Evolutionary conservation across 2,888 invertebrate genomes (phyloP).

Genomic region (Germaria angustata): DNA sequence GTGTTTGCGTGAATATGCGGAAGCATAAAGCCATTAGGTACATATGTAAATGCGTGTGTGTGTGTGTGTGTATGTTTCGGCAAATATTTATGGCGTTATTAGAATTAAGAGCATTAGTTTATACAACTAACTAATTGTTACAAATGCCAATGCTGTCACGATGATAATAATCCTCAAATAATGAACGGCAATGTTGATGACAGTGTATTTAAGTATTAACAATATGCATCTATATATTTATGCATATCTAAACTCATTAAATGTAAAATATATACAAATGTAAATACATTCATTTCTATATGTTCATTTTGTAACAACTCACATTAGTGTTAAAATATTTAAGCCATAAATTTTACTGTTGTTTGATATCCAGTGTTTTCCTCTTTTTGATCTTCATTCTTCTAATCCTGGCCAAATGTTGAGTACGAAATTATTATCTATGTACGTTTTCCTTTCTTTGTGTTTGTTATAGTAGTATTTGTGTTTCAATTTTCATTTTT

Average conservation of each 20-base stretch:
- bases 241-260: neutral
- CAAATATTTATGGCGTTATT: slow-evolving; percentile 46
- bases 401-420: neutral
- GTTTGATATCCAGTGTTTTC: neutral
- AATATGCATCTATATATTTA: neutral
- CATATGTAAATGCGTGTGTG: neutral
- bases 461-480: slow-evolving; percentile 21
- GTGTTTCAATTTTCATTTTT: slow-evolving; percentile 47
- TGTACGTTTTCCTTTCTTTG: neutral
- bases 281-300: neutral
- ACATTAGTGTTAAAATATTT: slow-evolving; percentile 52
- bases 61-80: neutral
- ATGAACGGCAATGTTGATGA: slow-evolving; percentile 7
- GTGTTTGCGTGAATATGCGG: neutral
- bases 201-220: slow-evolving; percentile 17
- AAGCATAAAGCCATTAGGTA: too few species aligned
- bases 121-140: slow-evolving; percentile 54
- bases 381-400: neutral
- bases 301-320: slow-evolving; percentile 25
- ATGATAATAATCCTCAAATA: slow-evolving; percentile 27
- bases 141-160: slow-evolving; percentile 48
- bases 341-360: slow-evolving; percentile 50
- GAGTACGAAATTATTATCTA: slow-evolving; percentile 31
- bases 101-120: slow-evolving; percentile 47
- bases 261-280: too few species aligned